Base-by-base conservation (phyloP, 1,140 invertebrate genomes). In the Leptinotarsa defecta region DNA sequence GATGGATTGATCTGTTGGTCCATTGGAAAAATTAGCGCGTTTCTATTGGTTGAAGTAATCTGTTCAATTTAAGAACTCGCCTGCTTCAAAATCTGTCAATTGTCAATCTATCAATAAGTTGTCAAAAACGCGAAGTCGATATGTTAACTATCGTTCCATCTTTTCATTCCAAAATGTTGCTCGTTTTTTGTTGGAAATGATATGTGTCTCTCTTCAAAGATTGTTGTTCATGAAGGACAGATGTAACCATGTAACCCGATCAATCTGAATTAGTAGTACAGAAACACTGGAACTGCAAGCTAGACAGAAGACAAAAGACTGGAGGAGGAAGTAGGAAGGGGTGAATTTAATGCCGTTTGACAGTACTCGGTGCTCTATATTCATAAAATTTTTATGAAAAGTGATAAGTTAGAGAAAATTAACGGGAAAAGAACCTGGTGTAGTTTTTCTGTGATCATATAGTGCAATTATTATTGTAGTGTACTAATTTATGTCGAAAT, bases 231-330 rank as follows among this genome's bases (percentile, higher is more conserved):
- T 15, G 52, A 57, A 57, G 52, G 52, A 57, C 52, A 57, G 52
- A 57, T 57, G 52, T 15, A 57, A 57, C 52, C 52, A 57, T 57
- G 52, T 57, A 57, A 57, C 52, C 17, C 52, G 52, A 57, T 57
- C 52, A 57, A 57, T 57, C 52, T 57, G 2, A 13, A 13, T 57
- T 57, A 19, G 17, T 57, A 43, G 34, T 43, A 43, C 34, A 3
- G 34, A 11, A 43, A 43, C 34, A 43, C 34, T 43, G 34, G 34
- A 11, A 43, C 34, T 43, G 52, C 15, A 57, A 57, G 3, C 17
- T 57, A 57, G 52, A 57, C 52, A 57, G 52, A 57, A 57, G 52
- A 57, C 52, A 57, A 57, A 57, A 57, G 52, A 57, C n/a, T 57
- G 5, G n/a, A 57, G 5, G n/a, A 57, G 52, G n/a, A 57, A 57